phyloP scores from a whole-genome alignment of 2,113 vertebrate genomes.

The Mustelus asterias region DNA sequence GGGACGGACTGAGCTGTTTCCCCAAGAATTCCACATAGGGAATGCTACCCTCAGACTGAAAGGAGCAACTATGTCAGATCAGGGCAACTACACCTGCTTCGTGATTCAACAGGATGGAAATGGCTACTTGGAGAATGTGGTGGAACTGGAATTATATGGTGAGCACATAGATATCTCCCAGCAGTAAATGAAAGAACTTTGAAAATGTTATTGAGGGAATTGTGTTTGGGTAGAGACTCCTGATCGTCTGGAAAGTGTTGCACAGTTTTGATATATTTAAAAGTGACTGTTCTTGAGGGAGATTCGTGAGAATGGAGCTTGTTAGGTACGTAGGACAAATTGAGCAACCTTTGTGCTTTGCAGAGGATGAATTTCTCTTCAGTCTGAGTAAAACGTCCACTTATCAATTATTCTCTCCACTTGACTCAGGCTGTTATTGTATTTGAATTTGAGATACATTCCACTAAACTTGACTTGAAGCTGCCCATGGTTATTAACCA shows the following conservation, averaged over 20 bases:
- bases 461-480: not conserved
- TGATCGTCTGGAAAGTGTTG: not conserved
- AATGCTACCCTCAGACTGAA: conserved; percentile 24
- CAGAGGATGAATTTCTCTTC: not conserved
- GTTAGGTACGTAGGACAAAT: not conserved
- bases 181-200: not conserved
- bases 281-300: not conserved
- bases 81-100: conserved; percentile 37
- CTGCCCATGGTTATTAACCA: not conserved
- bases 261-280: not conserved
- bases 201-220: not conserved
- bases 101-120: not conserved
- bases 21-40: conserved; percentile 13
- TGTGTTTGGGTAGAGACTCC: not conserved
- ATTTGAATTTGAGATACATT: not conserved
- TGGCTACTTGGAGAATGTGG: not conserved
- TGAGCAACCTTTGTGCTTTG: not conserved
- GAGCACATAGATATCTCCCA: not conserved
- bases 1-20: conserved; percentile 37
- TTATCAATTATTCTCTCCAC: not conserved
- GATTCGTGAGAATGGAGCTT: not conserved
- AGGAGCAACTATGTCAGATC: not conserved
- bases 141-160: conserved; percentile 1
- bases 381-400: not conserved
- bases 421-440: not conserved